Base-by-base conservation (phyloP, 2,113 vertebrate species). In the Takifugu bimaculatus region DNA sequence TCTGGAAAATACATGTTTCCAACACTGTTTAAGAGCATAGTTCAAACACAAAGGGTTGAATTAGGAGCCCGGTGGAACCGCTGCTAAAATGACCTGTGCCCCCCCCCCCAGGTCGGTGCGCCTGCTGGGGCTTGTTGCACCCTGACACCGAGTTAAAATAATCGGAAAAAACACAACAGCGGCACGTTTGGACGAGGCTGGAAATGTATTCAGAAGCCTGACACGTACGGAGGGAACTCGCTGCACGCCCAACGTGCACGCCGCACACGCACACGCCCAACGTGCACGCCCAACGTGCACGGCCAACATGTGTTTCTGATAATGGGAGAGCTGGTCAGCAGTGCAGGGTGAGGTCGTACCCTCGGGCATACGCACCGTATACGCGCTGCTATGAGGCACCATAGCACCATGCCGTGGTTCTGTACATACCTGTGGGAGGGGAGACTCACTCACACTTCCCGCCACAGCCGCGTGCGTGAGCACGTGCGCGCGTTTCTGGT, bases 121-220 rank as follows among this genome's bases (percentile, higher is more conserved):
- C 14, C 35, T 50, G 35, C 50, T 35, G 42, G 35, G 27, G 54
- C 43, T 13, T 61, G 49, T 57, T 47, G 3, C 52, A 20, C 29
- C 43, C 42, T 56, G 0, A 58, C 50, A 78, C 49, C 29, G 65
- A 74, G 62, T 43, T 69, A 51, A 74, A 80, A 81, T 65, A 47
- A 69, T 42, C 70, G 13, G 44, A 63, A 50, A 50, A 50, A 45
- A 6, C 4, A 50, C n/a, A 20, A 50, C 15, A n/a, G 14, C 48
- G 20, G 48, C n/a, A 65, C 10, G 5, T 77, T 80, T 56, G 63
- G 55, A 59, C 2, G 32, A 62, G 61, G 63, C 78, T 78, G 77
- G 85, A 87, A 89, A 89, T 89, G 77, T 86, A 87, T 88, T 89
- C 84, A 80, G 85, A 84, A 83, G 85, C 73, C 64, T 68, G 70